Percentiles rank a stretch among this genome's conserved stretches.
Conservation (phyloP, 2,888 invertebrate genomes). For the Pheosia gnoma region DNA sequence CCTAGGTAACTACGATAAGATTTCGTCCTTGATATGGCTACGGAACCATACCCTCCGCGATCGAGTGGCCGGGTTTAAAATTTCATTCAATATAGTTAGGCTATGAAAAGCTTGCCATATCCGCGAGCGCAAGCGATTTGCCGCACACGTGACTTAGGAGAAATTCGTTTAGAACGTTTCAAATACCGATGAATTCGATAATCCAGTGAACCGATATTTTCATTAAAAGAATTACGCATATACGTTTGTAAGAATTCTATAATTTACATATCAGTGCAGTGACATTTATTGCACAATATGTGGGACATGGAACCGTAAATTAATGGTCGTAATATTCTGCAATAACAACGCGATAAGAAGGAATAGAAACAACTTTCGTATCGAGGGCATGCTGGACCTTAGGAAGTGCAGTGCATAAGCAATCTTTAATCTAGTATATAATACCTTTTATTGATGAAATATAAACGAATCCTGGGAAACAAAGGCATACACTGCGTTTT, state of each 20-base stretch:
- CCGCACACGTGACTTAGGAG: neutral
- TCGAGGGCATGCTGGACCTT: conserved; percentile 60
- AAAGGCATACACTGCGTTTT: neutral
- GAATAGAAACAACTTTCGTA: conserved; percentile 61
- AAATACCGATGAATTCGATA: neutral
- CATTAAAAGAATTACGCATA: neutral
- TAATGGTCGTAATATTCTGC: conserved; percentile 50
- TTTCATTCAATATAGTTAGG: too few species aligned
- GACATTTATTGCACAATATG: conserved; percentile 56
- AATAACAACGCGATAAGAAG: conserved; percentile 65
- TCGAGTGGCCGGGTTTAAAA: too few species aligned
- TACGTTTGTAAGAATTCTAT: conserved; percentile 7
- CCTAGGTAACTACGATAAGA: too few species aligned
- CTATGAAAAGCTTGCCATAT: neutral
- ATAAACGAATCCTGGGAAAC: neutral
- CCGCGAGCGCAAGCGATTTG: neutral
- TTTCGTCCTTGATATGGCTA: too few species aligned
- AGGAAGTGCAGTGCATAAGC: conserved; percentile 53
- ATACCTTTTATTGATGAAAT: conserved; percentile 6
- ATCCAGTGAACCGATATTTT: neutral
- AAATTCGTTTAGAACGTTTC: neutral
- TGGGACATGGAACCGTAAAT: conserved; percentile 66
- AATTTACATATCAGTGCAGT: conserved; percentile 31
- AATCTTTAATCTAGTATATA: conserved; percentile 67
- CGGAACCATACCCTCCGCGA: too few species aligned